phyloP scores from a whole-genome alignment of 2,888 invertebrate genomes.

The Drosophila acutilabella region DNA sequence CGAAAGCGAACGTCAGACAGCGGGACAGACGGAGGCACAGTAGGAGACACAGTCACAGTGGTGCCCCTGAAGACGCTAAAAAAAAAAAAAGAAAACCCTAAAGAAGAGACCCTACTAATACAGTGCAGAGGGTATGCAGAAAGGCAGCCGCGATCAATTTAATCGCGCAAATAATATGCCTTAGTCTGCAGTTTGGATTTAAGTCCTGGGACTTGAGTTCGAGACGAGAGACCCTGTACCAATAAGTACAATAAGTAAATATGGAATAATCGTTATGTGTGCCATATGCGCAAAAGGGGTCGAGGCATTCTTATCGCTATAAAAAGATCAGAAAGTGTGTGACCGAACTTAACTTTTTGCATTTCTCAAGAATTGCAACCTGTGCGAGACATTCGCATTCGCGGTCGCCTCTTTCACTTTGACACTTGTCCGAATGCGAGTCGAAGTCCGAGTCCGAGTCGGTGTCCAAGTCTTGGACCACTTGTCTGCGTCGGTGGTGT shows the following conservation, averaged over 20 bases:
- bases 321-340: conserved; percentile 78
- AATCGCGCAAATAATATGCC: conserved; percentile 84
- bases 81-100: conserved; percentile 12
- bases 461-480: conserved; percentile 29
- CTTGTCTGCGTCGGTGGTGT: conserved; percentile 62
- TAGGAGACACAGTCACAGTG: conserved; percentile 47
- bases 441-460: conserved; percentile 27
- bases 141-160: conserved; percentile 81
- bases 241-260: conserved; percentile 82
- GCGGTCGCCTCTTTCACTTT: conserved; percentile 73
- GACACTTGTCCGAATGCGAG: conserved; percentile 65
- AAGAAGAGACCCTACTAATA: conserved; percentile 24
- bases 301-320: conserved; percentile 63
- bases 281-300: conserved; percentile 63
- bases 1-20: conserved; percentile 43
- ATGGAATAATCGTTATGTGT: conserved; percentile 81
- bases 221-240: conserved; percentile 19
- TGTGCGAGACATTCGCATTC: conserved; percentile 48
- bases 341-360: conserved; percentile 53
- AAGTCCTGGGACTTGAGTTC: conserved; percentile 44
- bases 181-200: conserved; percentile 24
- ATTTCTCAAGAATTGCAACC: conserved; percentile 77
- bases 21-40: conserved; percentile 51
- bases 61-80: conserved; percentile 15
- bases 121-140: conserved; percentile 27